Conservation (phyloP, 30 jellyfish, hydroid and myxozoan genomes). For the Aurelia sp. region DNA sequence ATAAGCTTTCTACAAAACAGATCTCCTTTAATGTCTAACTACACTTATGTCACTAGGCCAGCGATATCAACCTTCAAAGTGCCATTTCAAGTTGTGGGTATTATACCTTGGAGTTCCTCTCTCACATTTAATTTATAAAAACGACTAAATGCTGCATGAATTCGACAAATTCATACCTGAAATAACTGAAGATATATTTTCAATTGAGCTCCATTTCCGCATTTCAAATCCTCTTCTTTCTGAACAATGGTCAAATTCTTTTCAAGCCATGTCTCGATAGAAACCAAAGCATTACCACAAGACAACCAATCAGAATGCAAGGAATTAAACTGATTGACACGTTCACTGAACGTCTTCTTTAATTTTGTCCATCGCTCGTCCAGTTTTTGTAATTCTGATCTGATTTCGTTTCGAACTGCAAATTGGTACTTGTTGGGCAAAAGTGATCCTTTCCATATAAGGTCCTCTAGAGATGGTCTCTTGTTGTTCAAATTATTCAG, state of each 20-base stretch:
- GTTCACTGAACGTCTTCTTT: constrained; percentile 20
- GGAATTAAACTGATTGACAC: constrained; percentile 18
- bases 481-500: constrained; percentile 47
- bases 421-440: constrained; percentile 77
- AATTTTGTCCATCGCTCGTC: constrained; percentile 64
- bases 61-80: too few relatives aligned
- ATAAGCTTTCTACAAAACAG: too few relatives aligned
- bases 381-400: constrained; percentile 60
- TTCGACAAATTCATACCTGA: constrained; percentile 11
- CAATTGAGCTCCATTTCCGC: constrained; percentile 43
- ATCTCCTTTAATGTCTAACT: too few relatives aligned
- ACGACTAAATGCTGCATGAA: neutral
- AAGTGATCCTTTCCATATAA: constrained; percentile 92
- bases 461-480: constrained; percentile 70
- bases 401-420: constrained; percentile 61
- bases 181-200: constrained; percentile 9
- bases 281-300: constrained; percentile 6
- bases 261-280: constrained; percentile 21
- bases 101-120: too few relatives aligned
- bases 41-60: too few relatives aligned
- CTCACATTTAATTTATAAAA: neutral
- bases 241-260: neutral
- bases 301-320: constrained; percentile 51
- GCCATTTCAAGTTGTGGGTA: too few relatives aligned
- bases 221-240: constrained; percentile 9